These are phyloP conservation scores for Dermolepida albohirtum DNA, from an alignment of 2,888 invertebrate species.

Conservation along the genomic window DNA sequence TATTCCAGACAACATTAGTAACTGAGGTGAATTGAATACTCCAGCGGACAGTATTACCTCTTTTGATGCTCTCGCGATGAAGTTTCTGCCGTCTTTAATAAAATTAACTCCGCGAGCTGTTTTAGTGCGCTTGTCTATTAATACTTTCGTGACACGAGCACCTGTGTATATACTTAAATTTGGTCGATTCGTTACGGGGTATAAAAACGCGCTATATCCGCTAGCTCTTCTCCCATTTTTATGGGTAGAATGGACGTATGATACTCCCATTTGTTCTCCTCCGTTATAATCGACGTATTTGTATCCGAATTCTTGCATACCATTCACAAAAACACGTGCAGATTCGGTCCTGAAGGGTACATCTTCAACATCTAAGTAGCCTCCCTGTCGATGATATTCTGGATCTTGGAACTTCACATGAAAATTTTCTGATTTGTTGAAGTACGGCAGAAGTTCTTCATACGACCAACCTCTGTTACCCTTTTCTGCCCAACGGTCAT, in stretches of 20 bases:
- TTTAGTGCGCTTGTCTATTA: conserved; percentile 49
- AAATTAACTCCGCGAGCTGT: conserved; percentile 72
- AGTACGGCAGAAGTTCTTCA: conserved; percentile 66
- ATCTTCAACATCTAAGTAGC: conserved; percentile 73
- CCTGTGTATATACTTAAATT: conserved; percentile 64
- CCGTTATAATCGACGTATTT: conserved; percentile 64
- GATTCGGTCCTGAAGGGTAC: conserved; percentile 66
- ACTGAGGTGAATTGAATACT: conserved; percentile 84
- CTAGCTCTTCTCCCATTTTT: conserved; percentile 63
- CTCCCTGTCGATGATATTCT: too few relatives aligned
- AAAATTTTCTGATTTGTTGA: conserved; percentile 65
- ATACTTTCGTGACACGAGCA: conserved; percentile 61
- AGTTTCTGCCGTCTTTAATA: conserved; percentile 66
- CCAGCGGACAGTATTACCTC: conserved; percentile 86
- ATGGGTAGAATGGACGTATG: conserved; percentile 67
- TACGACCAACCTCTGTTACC: conserved; percentile 81
- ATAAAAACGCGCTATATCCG: conserved; percentile 63
- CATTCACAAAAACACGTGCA: conserved; percentile 60
- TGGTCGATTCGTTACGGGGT: conserved; percentile 56
- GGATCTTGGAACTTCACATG: conserved; percentile 59
- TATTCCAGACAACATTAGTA: conserved; percentile 84
- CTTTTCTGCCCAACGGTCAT: conserved; percentile 74
- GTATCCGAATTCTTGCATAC: conserved; percentile 64
- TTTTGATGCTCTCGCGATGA: conserved; percentile 71
- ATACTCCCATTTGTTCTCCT: conserved; percentile 61